A percentile compares a stretch with the other conserved stretches of the same genome.
Conservation (phyloP, 2,888 invertebrate genomes). For the Esperia sulphurella region DNA sequence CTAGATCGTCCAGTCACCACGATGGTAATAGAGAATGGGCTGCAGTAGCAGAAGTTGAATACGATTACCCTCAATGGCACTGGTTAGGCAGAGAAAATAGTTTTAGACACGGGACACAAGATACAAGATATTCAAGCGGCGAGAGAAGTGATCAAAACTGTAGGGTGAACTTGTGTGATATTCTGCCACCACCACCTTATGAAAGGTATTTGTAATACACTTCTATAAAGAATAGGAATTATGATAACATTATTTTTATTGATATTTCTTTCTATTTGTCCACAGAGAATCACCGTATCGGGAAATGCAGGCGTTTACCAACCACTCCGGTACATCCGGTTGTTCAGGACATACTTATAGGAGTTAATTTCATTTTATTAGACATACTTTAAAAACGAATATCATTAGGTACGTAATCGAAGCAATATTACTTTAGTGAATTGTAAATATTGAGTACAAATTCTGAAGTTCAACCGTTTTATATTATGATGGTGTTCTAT, state of each 20-base stretch:
- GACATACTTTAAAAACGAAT: conserved; percentile 36
- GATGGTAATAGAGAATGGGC: conserved; percentile 69
- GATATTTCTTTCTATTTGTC: conserved; percentile 17
- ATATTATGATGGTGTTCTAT: conserved; percentile 22
- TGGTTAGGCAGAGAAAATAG: conserved; percentile 70
- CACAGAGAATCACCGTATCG: conserved; percentile 67
- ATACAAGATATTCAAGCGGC: conserved; percentile 51
- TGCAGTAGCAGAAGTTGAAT: conserved; percentile 62
- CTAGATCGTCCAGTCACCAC: conserved; percentile 68
- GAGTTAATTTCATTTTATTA: conserved; percentile 47
- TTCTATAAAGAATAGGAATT: too few relatives aligned
- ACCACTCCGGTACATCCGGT: conserved; percentile 69
- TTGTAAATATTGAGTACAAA: conserved; percentile 68
- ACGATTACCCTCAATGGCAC: conserved; percentile 74
- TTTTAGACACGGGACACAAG: conserved; percentile 59
- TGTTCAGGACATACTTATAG: conserved; percentile 68
- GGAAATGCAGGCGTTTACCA: conserved; percentile 62
- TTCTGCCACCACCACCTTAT: conserved; percentile 67
- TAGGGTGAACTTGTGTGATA: conserved; percentile 73
- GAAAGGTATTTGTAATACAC: conserved; percentile 49
- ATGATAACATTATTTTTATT: too few relatives aligned
- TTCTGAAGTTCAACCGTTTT: conserved; percentile 22
- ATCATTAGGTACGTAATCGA: conserved; percentile 71
- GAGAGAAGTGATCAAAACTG: conserved; percentile 61
- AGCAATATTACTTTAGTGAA: conserved; percentile 65